Conservation (phyloP, 2,113 vertebrate species). For the Paramormyrops kingsleyae region DNA sequence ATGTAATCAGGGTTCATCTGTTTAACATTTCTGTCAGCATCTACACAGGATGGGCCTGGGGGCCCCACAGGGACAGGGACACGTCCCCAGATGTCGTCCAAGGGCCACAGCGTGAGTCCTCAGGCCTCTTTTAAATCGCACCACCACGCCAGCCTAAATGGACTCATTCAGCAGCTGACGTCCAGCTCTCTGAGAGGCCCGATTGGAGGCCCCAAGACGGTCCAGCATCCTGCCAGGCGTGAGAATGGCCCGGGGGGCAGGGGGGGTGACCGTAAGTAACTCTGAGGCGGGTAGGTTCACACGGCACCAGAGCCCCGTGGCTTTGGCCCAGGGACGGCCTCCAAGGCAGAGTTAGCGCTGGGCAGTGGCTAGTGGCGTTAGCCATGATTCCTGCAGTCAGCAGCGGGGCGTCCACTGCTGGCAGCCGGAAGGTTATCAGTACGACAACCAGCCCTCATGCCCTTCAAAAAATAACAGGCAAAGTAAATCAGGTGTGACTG, state of each 20-base stretch:
- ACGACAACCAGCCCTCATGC: background rate
- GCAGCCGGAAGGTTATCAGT: background rate
- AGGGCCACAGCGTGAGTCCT: background rate
- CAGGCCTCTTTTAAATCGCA: background rate
- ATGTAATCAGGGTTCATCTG: background rate
- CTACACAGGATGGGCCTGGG: background rate
- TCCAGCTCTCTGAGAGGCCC: background rate
- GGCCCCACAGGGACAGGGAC: background rate
- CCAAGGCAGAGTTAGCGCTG: background rate
- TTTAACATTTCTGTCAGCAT: background rate
- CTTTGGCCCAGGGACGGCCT: background rate
- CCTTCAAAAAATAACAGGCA: background rate
- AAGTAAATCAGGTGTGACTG: background rate
- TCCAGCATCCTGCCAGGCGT: background rate
- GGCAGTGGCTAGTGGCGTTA: background rate
- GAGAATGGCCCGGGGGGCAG: background rate
- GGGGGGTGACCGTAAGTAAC: background rate
- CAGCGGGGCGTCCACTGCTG: background rate
- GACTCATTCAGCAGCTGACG: background rate
- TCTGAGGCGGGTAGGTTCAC: background rate
- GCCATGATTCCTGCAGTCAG: background rate
- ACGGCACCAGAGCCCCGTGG: background rate
- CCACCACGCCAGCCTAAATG: background rate
- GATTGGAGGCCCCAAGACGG: background rate
- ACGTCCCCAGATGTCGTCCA: background rate